Evolutionary conservation across 2,888 invertebrate genomes (phyloP).

Genomic region (Microchrysa polita): DNA sequence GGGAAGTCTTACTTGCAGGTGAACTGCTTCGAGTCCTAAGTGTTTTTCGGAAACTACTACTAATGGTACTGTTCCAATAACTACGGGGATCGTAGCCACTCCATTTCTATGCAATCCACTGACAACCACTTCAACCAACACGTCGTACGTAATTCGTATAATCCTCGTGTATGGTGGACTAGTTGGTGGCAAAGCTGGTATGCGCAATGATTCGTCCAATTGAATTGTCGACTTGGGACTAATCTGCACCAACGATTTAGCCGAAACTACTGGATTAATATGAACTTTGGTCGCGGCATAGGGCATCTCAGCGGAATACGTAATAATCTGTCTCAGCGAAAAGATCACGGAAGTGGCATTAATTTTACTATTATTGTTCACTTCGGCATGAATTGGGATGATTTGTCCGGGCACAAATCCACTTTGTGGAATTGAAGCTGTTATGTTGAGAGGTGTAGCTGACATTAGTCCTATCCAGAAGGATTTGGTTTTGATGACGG

Average conservation of each 20-base stretch:
- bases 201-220: constrained; percentile 57
- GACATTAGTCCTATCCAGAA: constrained; percentile 59
- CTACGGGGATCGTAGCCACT: constrained; percentile 59
- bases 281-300: background rate
- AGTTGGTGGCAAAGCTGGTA: constrained; percentile 62
- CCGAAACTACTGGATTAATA: background rate
- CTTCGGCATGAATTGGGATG: constrained; percentile 54
- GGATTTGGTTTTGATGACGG: constrained; percentile 49
- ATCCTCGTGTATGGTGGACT: constrained; percentile 49
- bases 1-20: constrained; percentile 52
- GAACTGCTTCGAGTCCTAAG: background rate
- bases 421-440: constrained; percentile 57
- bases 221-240: constrained; percentile 49
- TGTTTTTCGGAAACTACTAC: constrained; percentile 42
- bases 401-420: constrained; percentile 63
- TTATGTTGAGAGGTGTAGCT: constrained; percentile 56
- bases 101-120: constrained; percentile 59
- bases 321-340: constrained; percentile 16
- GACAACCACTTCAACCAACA: constrained; percentile 47
- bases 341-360: background rate
- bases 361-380: constrained; percentile 25
- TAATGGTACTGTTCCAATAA: constrained; percentile 62
- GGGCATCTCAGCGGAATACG: constrained; percentile 8
- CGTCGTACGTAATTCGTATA: constrained; percentile 21
- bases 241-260: background rate